Conservation (phyloP, 1,140 invertebrate genomes). For the Drosophila biarmipes region DNA sequence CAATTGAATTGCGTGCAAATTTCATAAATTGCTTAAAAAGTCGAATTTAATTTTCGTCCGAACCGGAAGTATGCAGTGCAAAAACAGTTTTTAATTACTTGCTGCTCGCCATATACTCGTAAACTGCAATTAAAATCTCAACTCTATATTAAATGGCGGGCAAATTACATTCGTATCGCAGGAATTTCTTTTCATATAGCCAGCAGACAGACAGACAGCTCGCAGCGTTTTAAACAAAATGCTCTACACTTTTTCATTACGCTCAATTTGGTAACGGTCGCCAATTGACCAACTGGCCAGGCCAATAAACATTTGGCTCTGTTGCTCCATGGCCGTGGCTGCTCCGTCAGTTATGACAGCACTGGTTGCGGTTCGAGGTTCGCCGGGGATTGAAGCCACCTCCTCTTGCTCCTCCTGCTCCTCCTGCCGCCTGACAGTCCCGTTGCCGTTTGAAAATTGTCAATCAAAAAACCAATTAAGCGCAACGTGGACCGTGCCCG, state of each 20-base stretch:
- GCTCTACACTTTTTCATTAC: slow-evolving; percentile 39
- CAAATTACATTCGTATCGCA: slow-evolving; percentile 53
- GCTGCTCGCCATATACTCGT: slow-evolving; percentile 34
- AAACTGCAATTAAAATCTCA: slow-evolving; percentile 76
- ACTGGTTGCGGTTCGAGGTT: slow-evolving; percentile 4
- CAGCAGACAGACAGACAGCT: not conserved
- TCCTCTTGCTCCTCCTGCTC: not conserved
- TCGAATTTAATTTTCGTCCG: slow-evolving; percentile 63
- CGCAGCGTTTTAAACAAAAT: slow-evolving; percentile 47
- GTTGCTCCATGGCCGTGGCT: slow-evolving; percentile 8
- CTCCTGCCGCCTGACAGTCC: slow-evolving; percentile 14
- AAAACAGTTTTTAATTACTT: slow-evolving; percentile 69
- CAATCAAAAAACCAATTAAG: slow-evolving; percentile 84
- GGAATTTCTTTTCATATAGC: slow-evolving; percentile 51
- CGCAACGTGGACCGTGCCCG: slow-evolving; percentile 54
- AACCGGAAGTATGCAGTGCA: slow-evolving; percentile 33
- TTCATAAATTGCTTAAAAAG: slow-evolving; percentile 76
- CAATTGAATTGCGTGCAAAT: slow-evolving; percentile 78
- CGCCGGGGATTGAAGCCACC: not conserved
- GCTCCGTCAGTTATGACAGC: slow-evolving; percentile 69
- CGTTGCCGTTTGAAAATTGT: slow-evolving; percentile 71
- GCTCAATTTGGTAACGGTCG: slow-evolving; percentile 37
- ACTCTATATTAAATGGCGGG: slow-evolving; percentile 55
- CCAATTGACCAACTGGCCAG: slow-evolving; percentile 24
- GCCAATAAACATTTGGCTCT: slow-evolving; percentile 67